These are phyloP conservation scores for Aegotheles bennettii DNA, from an alignment of 2,113 vertebrate species.

Conservation along the genomic window DNA sequence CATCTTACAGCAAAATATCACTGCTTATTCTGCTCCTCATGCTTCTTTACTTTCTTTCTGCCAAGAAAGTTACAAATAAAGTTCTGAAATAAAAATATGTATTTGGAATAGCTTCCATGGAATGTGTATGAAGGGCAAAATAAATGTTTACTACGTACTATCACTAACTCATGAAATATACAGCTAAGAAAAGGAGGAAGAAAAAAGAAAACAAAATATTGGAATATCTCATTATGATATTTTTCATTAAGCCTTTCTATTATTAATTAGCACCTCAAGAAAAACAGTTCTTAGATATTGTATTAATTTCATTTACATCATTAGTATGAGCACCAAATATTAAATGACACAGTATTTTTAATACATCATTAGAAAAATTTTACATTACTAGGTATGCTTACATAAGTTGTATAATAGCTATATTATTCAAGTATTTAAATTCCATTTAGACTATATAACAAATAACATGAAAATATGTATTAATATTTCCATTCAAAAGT, in stretches of 20 bases:
- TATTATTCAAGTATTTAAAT: background rate
- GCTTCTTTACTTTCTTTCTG: background rate
- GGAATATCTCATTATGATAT: background rate
- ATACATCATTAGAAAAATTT: background rate
- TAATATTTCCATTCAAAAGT: background rate
- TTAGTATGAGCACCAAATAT: background rate
- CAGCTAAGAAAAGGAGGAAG: background rate
- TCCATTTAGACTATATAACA: background rate
- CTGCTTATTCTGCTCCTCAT: background rate
- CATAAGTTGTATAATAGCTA: background rate
- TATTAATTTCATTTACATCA: conserved; percentile 27
- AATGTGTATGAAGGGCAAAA: background rate
- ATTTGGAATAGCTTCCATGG: background rate
- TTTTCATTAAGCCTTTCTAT: conserved; percentile 4
- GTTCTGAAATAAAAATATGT: background rate
- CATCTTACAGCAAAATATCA: background rate
- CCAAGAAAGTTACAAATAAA: background rate
- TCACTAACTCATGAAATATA: background rate
- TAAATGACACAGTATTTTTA: background rate
- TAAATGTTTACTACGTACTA: background rate
- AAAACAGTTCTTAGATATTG: background rate
- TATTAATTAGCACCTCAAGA: conserved; percentile 27
- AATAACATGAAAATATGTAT: background rate
- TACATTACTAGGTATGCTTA: background rate
- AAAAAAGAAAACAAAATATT: background rate